Evolutionary conservation across 1,140 invertebrate genomes (phyloP).

Genomic region (Druon quercuslanigerum): DNA sequence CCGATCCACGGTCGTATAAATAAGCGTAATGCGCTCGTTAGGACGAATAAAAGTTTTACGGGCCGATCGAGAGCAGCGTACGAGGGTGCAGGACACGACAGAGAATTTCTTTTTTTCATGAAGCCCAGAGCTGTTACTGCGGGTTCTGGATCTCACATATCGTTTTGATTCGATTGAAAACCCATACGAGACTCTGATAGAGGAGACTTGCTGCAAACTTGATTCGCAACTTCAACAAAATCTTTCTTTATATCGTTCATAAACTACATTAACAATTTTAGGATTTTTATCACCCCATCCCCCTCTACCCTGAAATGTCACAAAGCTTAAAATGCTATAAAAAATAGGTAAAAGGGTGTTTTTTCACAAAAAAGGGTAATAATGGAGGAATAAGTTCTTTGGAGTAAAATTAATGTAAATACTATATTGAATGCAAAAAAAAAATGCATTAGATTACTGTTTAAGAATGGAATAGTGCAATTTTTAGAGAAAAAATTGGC

Average conservation of each 20-base stretch:
- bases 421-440: too few relatives aligned
- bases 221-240: not conserved
- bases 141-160: slow-evolving; percentile 9
- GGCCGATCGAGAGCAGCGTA: slow-evolving; percentile 59
- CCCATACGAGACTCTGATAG: not conserved
- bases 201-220: not conserved
- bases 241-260: not conserved
- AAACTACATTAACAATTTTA: too few relatives aligned
- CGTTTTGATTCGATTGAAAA: slow-evolving; percentile 28
- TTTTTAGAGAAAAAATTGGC: too few relatives aligned
- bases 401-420: too few relatives aligned
- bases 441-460: too few relatives aligned
- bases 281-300: too few relatives aligned
- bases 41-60: slow-evolving; percentile 72
- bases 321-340: too few relatives aligned
- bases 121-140: slow-evolving; percentile 37
- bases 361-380: too few relatives aligned
- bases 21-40: slow-evolving; percentile 69
- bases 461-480: too few relatives aligned
- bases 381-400: too few relatives aligned
- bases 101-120: slow-evolving; percentile 56
- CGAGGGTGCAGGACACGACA: slow-evolving; percentile 44
- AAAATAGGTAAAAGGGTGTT: too few relatives aligned
- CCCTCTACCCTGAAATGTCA: too few relatives aligned
- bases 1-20: slow-evolving; percentile 64